Evolutionary conservation across 2,797 vertebrate species (phyloP).

Genomic region (Pagetopsis macropterus): DNA sequence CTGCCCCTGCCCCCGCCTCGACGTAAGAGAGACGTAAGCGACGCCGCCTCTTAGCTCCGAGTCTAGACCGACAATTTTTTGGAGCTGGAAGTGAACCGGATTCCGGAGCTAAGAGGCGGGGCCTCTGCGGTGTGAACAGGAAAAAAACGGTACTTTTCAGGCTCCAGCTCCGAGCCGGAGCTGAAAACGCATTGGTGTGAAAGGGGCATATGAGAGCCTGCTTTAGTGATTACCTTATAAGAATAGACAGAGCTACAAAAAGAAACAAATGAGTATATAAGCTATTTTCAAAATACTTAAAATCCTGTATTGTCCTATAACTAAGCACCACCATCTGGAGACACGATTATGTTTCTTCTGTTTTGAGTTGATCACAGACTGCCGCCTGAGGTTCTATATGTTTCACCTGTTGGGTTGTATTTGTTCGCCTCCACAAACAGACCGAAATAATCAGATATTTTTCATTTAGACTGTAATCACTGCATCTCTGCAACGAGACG

Average conservation of each 20-base stretch:
- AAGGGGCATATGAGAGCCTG: background rate
- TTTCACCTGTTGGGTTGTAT: constrained; percentile 14
- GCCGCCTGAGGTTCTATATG: constrained; percentile 11
- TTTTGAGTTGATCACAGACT: constrained; percentile 25
- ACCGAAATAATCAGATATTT: constrained; percentile 21
- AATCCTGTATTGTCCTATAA: constrained; percentile 15
- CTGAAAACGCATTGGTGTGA: too few species aligned
- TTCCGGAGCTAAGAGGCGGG: too few species aligned
- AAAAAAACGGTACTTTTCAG: too few species aligned
- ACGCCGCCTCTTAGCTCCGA: too few species aligned
- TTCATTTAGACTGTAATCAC: constrained; percentile 30
- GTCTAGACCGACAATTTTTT: too few species aligned
- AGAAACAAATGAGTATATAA: constrained; percentile 10
- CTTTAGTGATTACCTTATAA: background rate
- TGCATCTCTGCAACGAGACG: constrained; percentile 11
- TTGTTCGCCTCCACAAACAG: constrained; percentile 28
- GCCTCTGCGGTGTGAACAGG: too few species aligned
- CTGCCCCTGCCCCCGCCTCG: too few species aligned
- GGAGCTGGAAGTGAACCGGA: too few species aligned
- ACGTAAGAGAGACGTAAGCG: too few species aligned
- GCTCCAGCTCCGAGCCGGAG: too few species aligned
- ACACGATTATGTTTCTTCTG: constrained; percentile 1
- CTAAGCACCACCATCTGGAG: constrained; percentile 21
- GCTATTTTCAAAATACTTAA: constrained; percentile 19
- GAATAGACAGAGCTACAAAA: background rate